Evolutionary conservation across 2,888 invertebrate species (phyloP), one percentile per base, ranked within the genome.

Genomic region (Scotopteryx bipunctaria): DNA sequence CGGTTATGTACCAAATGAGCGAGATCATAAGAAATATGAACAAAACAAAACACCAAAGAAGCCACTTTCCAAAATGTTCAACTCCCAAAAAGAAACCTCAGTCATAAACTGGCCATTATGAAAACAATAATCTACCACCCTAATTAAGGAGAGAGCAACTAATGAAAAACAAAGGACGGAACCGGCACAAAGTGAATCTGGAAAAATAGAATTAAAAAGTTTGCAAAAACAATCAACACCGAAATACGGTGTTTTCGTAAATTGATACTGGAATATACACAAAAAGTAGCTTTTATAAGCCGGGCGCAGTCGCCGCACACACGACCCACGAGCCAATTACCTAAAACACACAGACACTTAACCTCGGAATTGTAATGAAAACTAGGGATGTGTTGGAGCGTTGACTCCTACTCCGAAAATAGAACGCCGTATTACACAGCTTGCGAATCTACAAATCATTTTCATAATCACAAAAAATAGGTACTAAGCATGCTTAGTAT

Each of bases 341-440:
- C 79, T 78, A 81, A 81, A 86, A 81, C 81, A 86, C 84, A 86
- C 86, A 86, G 78, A 73, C 83, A 76, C 81, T 81, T 84, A 83
- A 82, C 84, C 85, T 84, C 81, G 77, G 86, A 84, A 81, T 83
- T 83, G 84, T 87, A 87, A 88, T 89, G 88, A 87, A 88, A 83
- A 84, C 84, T 68, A 71, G 55, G 42, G 50, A 38, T 42, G 50
- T 21, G 21, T 13, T 16, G 6, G 8, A 15, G 21, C 11, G n/a
- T 14, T 11, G 14, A 15, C n/a, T 15, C 9, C 16, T 6, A 36
- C 13, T 36, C 29, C 36, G 44, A 29, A 36, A 13, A 21, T 17
- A 35, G 9, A 5, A 21, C 21, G 5, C 19, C 16, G 1, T 3
- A 8, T 17, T n/a, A 17, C 5, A 21, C 14, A 2, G 8, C 8